A percentile compares a stretch with the other conserved stretches of the same genome.
Conservation (phyloP, 2,113 vertebrate species). For the Tragelaphus buxtoni region DNA sequence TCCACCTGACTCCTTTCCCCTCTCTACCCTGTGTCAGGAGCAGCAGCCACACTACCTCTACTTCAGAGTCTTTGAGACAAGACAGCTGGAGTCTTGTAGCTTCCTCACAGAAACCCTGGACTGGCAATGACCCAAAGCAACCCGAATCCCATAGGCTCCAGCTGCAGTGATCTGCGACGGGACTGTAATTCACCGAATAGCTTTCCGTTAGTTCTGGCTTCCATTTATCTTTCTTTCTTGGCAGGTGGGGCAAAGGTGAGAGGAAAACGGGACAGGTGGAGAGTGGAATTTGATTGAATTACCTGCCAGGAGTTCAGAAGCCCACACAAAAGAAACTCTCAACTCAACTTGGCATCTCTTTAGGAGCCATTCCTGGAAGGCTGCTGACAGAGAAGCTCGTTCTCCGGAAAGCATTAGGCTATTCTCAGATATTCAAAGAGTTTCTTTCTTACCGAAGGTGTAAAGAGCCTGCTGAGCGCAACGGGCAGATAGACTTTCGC, state of each 20-base stretch:
- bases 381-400: not conserved
- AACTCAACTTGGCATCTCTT: constrained; percentile 30
- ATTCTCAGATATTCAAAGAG: not conserved
- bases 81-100: constrained; percentile 27
- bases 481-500: not conserved
- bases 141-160: not conserved
- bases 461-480: not conserved
- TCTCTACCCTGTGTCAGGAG: not conserved
- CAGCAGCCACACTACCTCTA: not conserved
- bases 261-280: constrained; percentile 52
- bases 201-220: constrained; percentile 49
- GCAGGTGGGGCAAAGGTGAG: constrained; percentile 56
- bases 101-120: not conserved
- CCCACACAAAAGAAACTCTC: constrained; percentile 1
- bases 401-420: not conserved
- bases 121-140: constrained; percentile 25
- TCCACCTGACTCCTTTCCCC: not conserved
- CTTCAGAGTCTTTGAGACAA: not conserved
- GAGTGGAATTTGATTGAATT: constrained; percentile 43
- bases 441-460: not conserved
- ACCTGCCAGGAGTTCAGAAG: constrained; percentile 42
- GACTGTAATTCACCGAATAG: constrained; percentile 38
- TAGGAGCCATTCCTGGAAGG: not conserved
- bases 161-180: not conserved
- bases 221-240: constrained; percentile 56